Conservation (phyloP, 2,113 vertebrate species). For the Perccottus glenii region DNA sequence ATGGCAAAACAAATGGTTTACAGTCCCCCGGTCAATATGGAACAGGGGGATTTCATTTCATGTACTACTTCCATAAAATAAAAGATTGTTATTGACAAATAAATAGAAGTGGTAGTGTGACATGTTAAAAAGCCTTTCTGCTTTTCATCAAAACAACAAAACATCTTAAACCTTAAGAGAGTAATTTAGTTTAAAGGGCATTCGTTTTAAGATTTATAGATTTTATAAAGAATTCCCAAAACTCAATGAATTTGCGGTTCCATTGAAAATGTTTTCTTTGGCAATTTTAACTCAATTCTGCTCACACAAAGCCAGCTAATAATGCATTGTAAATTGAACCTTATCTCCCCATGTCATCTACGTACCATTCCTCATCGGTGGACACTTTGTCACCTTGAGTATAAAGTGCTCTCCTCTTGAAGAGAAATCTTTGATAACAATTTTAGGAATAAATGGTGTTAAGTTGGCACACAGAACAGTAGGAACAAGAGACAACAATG, state of each 20-base stretch:
- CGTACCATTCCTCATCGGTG: too few relatives aligned
- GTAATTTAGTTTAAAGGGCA: background rate
- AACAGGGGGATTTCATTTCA: background rate
- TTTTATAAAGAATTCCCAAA: background rate
- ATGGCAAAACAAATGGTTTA: background rate
- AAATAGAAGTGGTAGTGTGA: background rate
- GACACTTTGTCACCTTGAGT: too few relatives aligned
- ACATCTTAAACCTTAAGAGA: background rate
- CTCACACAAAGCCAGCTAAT: too few relatives aligned
- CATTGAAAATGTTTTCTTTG: too few relatives aligned
- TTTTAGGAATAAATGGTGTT: too few relatives aligned
- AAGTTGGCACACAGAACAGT: too few relatives aligned
- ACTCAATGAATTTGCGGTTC: background rate
- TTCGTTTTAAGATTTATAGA: background rate
- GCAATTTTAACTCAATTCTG: background rate
- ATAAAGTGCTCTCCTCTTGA: too few relatives aligned
- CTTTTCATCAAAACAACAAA: background rate
- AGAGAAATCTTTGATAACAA: too few relatives aligned
- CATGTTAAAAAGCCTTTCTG: background rate
- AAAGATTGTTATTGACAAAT: slow-evolving; percentile 4
- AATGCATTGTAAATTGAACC: too few relatives aligned
- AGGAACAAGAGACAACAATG: too few relatives aligned
- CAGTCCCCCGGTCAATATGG: background rate
- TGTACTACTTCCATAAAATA: background rate
- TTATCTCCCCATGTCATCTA: too few relatives aligned